Evolutionary conservation across 2,888 invertebrate species (phyloP), one percentile per base, ranked within the genome.

Genomic region (Drosophila paracracens): DNA sequence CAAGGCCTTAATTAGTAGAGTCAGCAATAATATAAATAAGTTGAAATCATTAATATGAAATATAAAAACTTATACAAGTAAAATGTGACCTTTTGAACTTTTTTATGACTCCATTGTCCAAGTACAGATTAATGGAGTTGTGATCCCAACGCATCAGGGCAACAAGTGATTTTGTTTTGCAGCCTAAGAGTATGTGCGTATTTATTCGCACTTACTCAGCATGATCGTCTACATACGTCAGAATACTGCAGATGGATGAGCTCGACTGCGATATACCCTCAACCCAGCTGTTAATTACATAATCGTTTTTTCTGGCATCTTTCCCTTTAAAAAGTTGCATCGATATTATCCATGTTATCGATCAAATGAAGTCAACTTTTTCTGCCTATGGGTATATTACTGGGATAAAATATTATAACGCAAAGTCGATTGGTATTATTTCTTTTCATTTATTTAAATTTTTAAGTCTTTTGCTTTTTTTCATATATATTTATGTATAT

Each of bases 1-100:
- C 87, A 87, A 90, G 89, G 90, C 86, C 86, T 86, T 86, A 86
- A 86, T 81, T 89, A 88, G 90, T 88, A 89, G 82, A 85, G 90
- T 89, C 85, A 86, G 90, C 85, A 89, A 89, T 88, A 89, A 86
- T 86, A 89, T 67, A 57, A 74, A 76, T 85, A 86, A 86, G 85
- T 86, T 86, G 73, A 88, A 76, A 89, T 89, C 90, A 86, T 86
- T 88, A 89, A 89, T 59, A 79, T 80, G 64, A 18, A 81, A 78
- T 57, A 79, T 73, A 67, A 8, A 81, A 78, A 81, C 74, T 67
- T 76, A 76, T 78, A 70, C 46, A 65, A 65, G 64, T n/a, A 29
- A 43, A 50, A 52, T 35, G 1, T 1, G 21, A 6, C 2, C 4
- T 8, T 46, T 43, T 43, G 5, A 11, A 21, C 2, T 43, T 43